phyloP scores from a whole-genome alignment of 2,113 vertebrate species.

The Onychostruthus taczanowskii region DNA sequence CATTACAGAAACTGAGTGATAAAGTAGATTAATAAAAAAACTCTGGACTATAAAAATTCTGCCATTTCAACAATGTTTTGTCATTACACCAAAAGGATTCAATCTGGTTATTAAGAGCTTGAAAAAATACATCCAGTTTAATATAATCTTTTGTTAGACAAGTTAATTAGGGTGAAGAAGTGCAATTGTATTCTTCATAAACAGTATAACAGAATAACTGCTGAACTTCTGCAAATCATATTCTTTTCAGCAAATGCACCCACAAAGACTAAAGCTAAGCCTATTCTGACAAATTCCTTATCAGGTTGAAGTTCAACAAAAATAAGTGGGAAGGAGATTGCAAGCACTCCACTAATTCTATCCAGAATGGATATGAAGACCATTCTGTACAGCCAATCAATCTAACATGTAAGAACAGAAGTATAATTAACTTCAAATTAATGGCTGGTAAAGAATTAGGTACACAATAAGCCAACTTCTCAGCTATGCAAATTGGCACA shows the following conservation, averaged over 20 bases:
- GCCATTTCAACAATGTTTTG: neutral
- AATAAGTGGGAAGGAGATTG: neutral
- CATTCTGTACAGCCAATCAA: neutral
- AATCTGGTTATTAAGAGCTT: neutral
- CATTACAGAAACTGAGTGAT: neutral
- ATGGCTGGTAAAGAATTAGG: neutral
- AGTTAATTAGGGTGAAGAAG: constrained; percentile 30
- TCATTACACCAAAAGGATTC: neutral
- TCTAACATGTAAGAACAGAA: neutral
- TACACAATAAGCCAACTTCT: neutral
- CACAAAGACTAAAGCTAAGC: neutral
- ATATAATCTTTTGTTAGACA: neutral
- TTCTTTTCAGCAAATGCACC: neutral
- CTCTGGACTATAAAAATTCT: neutral
- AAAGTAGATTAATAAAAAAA: neutral
- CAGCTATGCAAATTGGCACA: constrained; percentile 3
- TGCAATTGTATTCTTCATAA: neutral
- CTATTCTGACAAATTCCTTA: neutral
- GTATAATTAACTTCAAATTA: constrained; percentile 43
- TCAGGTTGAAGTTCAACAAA: neutral
- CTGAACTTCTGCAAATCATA: neutral
- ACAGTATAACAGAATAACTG: neutral
- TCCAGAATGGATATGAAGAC: neutral
- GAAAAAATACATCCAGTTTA: neutral
- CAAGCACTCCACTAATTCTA: neutral